Conservation (phyloP, 2,888 invertebrate genomes). For the Mechanitis messenoides region DNA sequence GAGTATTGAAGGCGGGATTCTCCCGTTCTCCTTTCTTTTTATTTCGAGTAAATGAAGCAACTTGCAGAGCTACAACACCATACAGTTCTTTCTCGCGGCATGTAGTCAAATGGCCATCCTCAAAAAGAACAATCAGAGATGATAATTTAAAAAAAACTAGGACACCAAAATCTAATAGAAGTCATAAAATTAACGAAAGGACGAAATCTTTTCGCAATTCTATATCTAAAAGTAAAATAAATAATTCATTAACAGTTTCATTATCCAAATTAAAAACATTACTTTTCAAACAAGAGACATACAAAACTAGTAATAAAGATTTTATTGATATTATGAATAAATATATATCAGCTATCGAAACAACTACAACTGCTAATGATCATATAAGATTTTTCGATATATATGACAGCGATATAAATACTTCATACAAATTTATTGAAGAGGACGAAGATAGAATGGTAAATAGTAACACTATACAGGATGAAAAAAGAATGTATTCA, state of each 20-base stretch:
- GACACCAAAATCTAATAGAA: too few relatives aligned
- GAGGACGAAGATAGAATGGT: constrained; percentile 4
- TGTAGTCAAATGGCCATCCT: constrained; percentile 6
- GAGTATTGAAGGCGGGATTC: constrained; percentile 17
- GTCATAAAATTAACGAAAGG: too few relatives aligned
- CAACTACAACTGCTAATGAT: constrained; percentile 37
- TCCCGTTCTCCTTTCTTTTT: constrained; percentile 34
- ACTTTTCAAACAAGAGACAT: too few relatives aligned
- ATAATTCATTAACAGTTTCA: too few relatives aligned
- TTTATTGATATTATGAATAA: too few relatives aligned
- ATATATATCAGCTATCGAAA: background rate
- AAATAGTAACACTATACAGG: constrained; percentile 6
- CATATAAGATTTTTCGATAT: constrained; percentile 65
- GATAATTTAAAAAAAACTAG: too few relatives aligned
- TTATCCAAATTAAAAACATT: too few relatives aligned
- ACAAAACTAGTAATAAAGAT: too few relatives aligned
- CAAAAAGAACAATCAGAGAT: too few relatives aligned
- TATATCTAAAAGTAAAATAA: too few relatives aligned
- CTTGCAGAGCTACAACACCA: constrained; percentile 21
- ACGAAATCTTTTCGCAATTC: too few relatives aligned
- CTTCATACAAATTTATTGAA: constrained; percentile 7
- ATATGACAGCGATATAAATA: constrained; percentile 51
- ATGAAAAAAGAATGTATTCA: constrained; percentile 33
- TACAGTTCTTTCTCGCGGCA: background rate
- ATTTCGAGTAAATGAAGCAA: constrained; percentile 35